These are phyloP conservation scores for Capitulum mitella DNA, from an alignment of 2,888 invertebrate species.

Conservation along the genomic window DNA sequence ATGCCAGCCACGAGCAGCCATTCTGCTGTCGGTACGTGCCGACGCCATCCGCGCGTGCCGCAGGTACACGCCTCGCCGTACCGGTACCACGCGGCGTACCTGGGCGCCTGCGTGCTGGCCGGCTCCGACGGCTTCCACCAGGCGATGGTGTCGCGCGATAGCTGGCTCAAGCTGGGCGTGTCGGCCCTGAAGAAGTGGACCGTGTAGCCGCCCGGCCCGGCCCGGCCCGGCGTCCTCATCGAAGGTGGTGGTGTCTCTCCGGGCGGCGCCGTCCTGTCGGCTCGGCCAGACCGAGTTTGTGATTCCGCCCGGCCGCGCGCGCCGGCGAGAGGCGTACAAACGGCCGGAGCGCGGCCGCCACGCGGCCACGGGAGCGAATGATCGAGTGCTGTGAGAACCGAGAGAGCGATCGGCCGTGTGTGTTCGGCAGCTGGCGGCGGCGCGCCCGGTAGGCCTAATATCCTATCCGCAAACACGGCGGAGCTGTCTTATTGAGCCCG, in stretches of 20 bases:
- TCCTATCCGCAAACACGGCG: too few species aligned
- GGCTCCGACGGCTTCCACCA: constrained; percentile 44
- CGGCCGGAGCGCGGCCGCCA: background rate
- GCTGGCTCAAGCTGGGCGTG: constrained; percentile 38
- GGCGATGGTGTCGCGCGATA: constrained; percentile 39
- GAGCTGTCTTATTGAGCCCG: too few species aligned
- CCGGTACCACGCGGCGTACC: constrained; percentile 52
- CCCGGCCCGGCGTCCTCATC: background rate
- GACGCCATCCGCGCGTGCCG: too few species aligned
- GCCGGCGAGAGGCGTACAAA: background rate
- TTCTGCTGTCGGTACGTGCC: too few species aligned
- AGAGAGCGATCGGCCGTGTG: background rate
- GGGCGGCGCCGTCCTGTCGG: background rate
- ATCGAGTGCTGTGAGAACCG: background rate
- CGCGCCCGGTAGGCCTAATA: background rate
- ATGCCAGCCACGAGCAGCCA: too few species aligned
- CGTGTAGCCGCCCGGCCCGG: constrained; percentile 19
- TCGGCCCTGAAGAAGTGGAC: constrained; percentile 35
- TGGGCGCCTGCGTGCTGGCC: constrained; percentile 52
- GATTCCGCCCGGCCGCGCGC: background rate
- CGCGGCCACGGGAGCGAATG: background rate
- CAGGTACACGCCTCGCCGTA: constrained; percentile 52
- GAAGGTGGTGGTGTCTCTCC: background rate
- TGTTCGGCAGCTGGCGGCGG: background rate
- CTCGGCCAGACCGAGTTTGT: too few species aligned